phyloP scores from a whole-genome alignment of 2,113 vertebrate genomes.

The Thermophis baileyi region DNA sequence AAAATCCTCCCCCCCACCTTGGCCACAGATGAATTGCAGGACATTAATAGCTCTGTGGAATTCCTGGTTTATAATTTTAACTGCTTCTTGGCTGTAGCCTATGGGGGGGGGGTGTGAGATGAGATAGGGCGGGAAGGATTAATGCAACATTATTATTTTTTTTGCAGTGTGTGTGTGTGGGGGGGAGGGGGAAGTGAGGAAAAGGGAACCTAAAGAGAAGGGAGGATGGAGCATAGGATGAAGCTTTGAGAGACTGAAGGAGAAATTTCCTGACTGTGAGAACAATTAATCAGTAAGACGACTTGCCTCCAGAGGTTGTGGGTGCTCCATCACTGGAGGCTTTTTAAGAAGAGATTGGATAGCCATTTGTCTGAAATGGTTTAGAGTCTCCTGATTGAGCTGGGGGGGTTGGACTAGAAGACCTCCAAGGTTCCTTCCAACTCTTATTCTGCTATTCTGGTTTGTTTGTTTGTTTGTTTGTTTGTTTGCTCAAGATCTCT shows the following conservation, averaged over 20 bases:
- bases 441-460: neutral
- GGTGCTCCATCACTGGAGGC: neutral
- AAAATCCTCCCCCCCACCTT: conserved; percentile 54
- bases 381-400: neutral
- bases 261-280: neutral
- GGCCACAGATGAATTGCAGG: conserved; percentile 67
- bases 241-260: neutral
- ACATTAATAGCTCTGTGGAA: conserved; percentile 55
- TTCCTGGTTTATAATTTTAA: conserved; percentile 56
- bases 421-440: neutral
- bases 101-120: neutral
- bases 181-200: neutral
- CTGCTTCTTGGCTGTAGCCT: conserved; percentile 41
- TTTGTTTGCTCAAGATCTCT: conserved; percentile 65
- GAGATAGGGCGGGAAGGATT: neutral
- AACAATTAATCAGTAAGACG: neutral
- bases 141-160: neutral
- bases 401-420: neutral
- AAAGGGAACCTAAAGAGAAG: too few species aligned
- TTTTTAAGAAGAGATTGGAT: neutral
- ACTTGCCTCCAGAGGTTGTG: neutral
- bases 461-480: conserved; percentile 21
- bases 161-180: neutral
- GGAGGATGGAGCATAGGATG: neutral
- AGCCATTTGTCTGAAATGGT: neutral